phyloP scores from a whole-genome alignment of 2,888 invertebrate species.

The Lasioglossum malachurum region DNA sequence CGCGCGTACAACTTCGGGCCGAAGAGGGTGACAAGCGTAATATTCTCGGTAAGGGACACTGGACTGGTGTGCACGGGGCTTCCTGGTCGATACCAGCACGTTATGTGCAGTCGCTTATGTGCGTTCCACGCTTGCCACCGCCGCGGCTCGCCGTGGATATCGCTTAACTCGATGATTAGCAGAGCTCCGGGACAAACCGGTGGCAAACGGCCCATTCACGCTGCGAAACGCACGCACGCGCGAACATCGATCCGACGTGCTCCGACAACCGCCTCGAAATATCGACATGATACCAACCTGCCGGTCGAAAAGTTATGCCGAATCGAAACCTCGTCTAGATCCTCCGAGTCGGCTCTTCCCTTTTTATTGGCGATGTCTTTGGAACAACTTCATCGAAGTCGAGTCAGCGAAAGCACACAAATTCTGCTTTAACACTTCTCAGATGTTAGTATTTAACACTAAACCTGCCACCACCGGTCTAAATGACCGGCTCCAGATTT shows the following conservation, averaged over 20 bases:
- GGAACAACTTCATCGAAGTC: too few relatives aligned
- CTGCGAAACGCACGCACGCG: constrained; percentile 27
- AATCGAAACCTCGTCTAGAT: background rate
- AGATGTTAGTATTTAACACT: too few relatives aligned
- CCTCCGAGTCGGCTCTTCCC: background rate
- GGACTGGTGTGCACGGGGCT: constrained; percentile 66
- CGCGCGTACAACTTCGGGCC: constrained; percentile 54
- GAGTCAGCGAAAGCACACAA: too few relatives aligned
- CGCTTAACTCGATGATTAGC: constrained; percentile 75
- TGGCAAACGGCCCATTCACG: constrained; percentile 43
- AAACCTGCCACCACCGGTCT: too few relatives aligned
- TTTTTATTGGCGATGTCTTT: background rate
- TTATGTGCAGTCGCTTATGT: constrained; percentile 63
- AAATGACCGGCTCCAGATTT: too few relatives aligned
- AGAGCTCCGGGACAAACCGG: constrained; percentile 64
- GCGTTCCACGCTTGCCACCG: constrained; percentile 38
- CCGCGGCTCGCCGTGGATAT: constrained; percentile 59
- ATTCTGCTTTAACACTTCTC: too few relatives aligned
- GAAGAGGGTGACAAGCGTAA: constrained; percentile 74
- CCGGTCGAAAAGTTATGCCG: background rate
- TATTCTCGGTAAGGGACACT: constrained; percentile 75
- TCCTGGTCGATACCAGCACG: constrained; percentile 78
- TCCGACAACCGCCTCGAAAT: background rate
- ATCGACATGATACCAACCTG: background rate
- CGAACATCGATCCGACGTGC: constrained; percentile 37